Evolutionary conservation across 2,888 invertebrate genomes (phyloP).

Genomic region (Alitta virens): DNA sequence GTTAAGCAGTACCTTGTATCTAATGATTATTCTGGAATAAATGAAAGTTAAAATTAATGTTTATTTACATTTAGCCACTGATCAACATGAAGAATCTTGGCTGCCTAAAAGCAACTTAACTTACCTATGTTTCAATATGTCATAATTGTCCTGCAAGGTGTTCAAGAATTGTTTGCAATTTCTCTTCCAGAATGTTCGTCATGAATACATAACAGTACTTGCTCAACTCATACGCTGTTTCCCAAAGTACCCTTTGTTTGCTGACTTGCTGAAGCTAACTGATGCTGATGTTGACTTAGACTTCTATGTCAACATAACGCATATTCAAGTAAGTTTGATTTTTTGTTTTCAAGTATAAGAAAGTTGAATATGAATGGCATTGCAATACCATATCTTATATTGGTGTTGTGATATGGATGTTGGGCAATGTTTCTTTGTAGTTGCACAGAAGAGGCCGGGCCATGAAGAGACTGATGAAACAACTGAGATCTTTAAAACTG

Average conservation of each 20-base stretch:
- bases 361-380: no score
- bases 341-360: no score
- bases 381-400: no score
- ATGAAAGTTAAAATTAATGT: no score
- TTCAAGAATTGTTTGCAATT: no score
- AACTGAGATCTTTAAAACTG: conserved; percentile 42
- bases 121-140: no score
- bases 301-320: conserved; percentile 90
- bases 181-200: conserved; percentile 38
- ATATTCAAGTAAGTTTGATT: conserved; percentile 60
- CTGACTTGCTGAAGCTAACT: conserved; percentile 38
- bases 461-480: conserved; percentile 64
- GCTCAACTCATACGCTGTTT: conserved; percentile 66
- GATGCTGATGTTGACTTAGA: conserved; percentile 77
- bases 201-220: conserved; percentile 77
- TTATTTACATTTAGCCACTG: no score
- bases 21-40: no score
- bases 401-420: conserved; percentile 63
- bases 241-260: conserved; percentile 38
- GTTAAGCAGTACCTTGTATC: no score
- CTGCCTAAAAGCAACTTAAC: no score
- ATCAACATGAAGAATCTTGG: no score
- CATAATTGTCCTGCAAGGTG: no score
- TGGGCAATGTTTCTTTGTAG: conserved; percentile 60
- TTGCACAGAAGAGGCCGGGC: conserved; percentile 82